Evolutionary conservation across 2,113 vertebrate genomes (phyloP), one percentile per base, ranked within the genome.

Genomic region (Bos javanicus): DNA sequence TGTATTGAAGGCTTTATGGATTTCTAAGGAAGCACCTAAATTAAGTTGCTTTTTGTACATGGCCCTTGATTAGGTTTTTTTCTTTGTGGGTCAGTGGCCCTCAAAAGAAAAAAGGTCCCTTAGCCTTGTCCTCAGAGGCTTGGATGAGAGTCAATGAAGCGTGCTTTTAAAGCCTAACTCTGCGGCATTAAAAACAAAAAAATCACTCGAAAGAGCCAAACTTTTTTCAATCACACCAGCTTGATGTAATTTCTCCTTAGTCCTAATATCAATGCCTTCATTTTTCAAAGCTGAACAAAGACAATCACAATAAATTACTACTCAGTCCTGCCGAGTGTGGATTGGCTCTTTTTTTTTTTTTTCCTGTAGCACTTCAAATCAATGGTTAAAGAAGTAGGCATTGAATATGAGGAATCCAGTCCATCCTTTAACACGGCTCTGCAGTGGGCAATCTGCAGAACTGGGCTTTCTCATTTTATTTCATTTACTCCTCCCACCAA

Each of bases 1-100:
- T 96, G 86, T 97, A 96, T 13, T 84, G 48, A 98, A 97, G 84
- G 74, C 84, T 90, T 97, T 90, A 94, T 48, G 43, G 90, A 95
- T 98, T 97, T 94, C 96, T 97, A 96, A 98, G 95, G 88, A 97
- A 97, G 93, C 94, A 95, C 95, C 76, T 97, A 97, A 98, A 97
- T 97, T 95, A 97, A 97, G 95, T 97, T 98, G 94, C 96, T 96
- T 96, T 97, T 94, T 89, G 76, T 97, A 97, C 88, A 97, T 91
- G 76, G 94, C 76, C 91, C 94, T 97, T 95, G 91, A 97, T 95
- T 96, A 89, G 74, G 62, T 94, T 97, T 94, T 71, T 92, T 89
- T 78, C 91, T 94, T 96, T 97, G 94, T 97, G 96, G 97, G 91
- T 97, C 97, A 97, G 89, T 93, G 83, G 94, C 78, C 95, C 84